phyloP scores from a whole-genome alignment of 2,888 invertebrate species.

The Tortrix viridana region DNA sequence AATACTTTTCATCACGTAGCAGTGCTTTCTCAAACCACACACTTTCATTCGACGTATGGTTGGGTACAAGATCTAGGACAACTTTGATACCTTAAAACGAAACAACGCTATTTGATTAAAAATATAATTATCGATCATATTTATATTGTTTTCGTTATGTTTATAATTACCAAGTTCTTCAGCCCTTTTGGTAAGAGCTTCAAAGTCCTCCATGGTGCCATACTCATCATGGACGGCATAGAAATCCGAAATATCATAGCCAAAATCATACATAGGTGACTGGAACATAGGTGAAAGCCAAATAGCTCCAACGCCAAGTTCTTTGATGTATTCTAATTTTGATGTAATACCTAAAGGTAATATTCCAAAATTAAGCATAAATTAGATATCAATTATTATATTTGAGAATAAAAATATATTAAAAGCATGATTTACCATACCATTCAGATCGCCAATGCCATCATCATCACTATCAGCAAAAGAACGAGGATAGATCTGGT shows the following conservation, averaged over 20 bases:
- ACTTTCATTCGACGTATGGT: conserved; percentile 91
- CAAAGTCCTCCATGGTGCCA: conserved; percentile 89
- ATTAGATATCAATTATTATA: not conserved
- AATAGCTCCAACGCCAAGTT: conserved; percentile 86
- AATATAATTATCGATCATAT: too few relatives aligned
- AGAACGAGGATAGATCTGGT: conserved; percentile 91
- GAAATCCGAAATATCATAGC: conserved; percentile 91
- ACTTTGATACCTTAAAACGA: conserved; percentile 77
- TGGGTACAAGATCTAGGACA: conserved; percentile 88
- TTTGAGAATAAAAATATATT: too few relatives aligned
- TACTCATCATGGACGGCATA: conserved; percentile 87
- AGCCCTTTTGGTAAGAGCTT: conserved; percentile 79
- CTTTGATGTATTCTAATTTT: conserved; percentile 86
- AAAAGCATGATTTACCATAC: conserved; percentile 50
- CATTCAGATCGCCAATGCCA: conserved; percentile 86
- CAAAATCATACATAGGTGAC: conserved; percentile 92
- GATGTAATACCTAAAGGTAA: conserved; percentile 81
- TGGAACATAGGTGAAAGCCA: conserved; percentile 90
- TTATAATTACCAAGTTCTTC: conserved; percentile 69
- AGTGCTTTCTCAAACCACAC: conserved; percentile 93
- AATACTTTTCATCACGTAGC: conserved; percentile 84
- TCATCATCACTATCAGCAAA: conserved; percentile 91
- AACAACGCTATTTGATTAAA: not conserved
- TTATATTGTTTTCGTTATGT: too few relatives aligned
- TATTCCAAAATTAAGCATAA: not conserved